phyloP scores from a whole-genome alignment of 2,113 vertebrate genomes.

The Peromyscus maniculatus region DNA sequence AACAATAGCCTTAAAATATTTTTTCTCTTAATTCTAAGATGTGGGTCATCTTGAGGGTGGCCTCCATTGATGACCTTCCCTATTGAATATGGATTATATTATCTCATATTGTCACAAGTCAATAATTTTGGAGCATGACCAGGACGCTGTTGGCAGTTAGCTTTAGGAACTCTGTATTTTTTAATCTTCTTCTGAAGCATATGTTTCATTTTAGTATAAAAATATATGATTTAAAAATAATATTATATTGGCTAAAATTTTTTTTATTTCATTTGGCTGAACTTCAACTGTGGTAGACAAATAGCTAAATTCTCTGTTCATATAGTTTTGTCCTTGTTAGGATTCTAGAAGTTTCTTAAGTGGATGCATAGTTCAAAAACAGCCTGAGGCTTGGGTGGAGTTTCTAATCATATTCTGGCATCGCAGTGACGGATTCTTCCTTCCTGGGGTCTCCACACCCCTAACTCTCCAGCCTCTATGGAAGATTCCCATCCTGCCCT shows the following conservation, averaged over 20 bases:
- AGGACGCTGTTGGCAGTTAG: not conserved
- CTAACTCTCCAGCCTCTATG: not conserved
- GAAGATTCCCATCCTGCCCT: not conserved
- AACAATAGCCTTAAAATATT: conserved; percentile 14
- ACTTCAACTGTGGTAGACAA: not conserved
- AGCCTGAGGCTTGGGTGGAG: not conserved
- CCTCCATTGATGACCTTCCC: not conserved
- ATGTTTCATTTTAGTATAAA: not conserved
- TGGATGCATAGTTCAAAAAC: conserved; percentile 2
- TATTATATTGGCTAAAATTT: not conserved
- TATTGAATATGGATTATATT: conserved; percentile 2
- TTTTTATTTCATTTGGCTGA: not conserved
- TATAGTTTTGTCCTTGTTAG: not conserved
- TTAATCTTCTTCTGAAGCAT: not conserved
- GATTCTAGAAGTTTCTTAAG: not conserved
- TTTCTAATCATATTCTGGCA: not conserved
- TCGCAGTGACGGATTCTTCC: not conserved
- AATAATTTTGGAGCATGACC: not conserved
- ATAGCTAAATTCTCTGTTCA: not conserved
- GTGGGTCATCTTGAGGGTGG: not conserved
- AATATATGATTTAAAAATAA: not conserved
- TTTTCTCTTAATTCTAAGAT: conserved; percentile 38
- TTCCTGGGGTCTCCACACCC: not conserved
- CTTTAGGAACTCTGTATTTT: not conserved
- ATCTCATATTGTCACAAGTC: not conserved